Evolutionary conservation across 1,140 invertebrate genomes (phyloP).

Genomic region (Tribolium madens): DNA sequence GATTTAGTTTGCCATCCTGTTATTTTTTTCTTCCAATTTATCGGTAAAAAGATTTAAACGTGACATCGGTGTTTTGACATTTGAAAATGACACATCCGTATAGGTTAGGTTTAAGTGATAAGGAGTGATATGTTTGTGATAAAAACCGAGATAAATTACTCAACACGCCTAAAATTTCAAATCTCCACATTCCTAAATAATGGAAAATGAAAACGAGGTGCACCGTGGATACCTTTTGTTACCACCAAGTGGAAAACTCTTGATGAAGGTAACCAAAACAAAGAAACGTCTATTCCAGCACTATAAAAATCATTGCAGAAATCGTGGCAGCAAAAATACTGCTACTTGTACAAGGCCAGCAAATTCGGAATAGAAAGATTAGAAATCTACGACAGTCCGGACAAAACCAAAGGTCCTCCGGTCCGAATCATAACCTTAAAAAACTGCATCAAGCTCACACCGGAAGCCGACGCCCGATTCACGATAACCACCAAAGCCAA

Average conservation of each 20-base stretch:
- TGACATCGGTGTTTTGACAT: background rate
- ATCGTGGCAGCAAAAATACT: constrained; percentile 83
- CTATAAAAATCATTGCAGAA: constrained; percentile 70
- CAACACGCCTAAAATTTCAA: background rate
- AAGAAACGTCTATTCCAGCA: constrained; percentile 43
- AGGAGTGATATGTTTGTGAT: constrained; percentile 29
- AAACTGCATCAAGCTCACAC: constrained; percentile 87
- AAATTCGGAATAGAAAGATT: constrained; percentile 85
- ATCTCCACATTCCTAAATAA: constrained; percentile 63
- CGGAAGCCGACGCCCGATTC: constrained; percentile 72
- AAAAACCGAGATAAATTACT: background rate
- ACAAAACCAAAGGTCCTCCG: constrained; percentile 74
- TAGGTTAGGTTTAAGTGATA: constrained; percentile 29
- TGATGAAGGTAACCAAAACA: constrained; percentile 67
- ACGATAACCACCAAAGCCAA: constrained; percentile 82
- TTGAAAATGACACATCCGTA: constrained; percentile 3
- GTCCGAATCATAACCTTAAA: constrained; percentile 84
- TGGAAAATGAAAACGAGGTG: constrained; percentile 76
- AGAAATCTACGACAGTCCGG: constrained; percentile 85
- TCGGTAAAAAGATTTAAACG: background rate
- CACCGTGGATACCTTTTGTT: constrained; percentile 77
- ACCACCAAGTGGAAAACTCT: constrained; percentile 76
- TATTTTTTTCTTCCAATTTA: background rate
- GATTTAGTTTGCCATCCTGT: background rate
- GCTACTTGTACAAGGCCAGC: constrained; percentile 82